phyloP scores from a whole-genome alignment of 1,140 invertebrate species.

The Hypsibius dujardini region DNA sequence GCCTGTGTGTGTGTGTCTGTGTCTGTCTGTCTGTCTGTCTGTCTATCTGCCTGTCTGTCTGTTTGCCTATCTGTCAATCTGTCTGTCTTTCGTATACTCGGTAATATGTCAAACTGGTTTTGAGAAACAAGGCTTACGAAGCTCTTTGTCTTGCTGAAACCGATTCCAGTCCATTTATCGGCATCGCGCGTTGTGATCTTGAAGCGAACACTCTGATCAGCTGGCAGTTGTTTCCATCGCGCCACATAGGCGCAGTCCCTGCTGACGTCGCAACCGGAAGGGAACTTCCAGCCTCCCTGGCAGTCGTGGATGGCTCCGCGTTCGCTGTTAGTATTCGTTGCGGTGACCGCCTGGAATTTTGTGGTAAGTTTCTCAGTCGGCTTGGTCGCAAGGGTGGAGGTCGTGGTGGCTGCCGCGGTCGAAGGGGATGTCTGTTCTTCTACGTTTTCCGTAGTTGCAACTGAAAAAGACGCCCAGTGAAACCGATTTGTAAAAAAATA shows the following conservation, averaged over 20 bases:
- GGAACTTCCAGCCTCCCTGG: constrained; percentile 46
- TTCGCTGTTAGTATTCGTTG: background rate
- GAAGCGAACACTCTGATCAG: constrained; percentile 60
- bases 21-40: too few species aligned
- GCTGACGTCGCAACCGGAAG: constrained; percentile 43
- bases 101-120: too few species aligned
- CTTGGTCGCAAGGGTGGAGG: background rate
- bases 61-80: too few species aligned
- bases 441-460: too few species aligned
- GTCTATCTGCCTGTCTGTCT: too few species aligned
- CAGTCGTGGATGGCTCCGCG: constrained; percentile 5
- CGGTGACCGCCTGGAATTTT: background rate
- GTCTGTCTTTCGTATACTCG: too few species aligned
- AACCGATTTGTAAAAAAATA: too few species aligned
- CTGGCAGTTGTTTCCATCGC: constrained; percentile 59
- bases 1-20: too few species aligned
- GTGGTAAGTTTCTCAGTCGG: background rate
- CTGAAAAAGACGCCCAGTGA: too few species aligned
- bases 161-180: constrained; percentile 79
- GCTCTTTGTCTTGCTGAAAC: constrained; percentile 53
- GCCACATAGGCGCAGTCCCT: constrained; percentile 60
- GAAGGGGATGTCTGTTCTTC: background rate
- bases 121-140: background rate
- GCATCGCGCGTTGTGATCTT: constrained; percentile 61
- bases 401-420: background rate